phyloP scores from a whole-genome alignment of 2,797 vertebrate genomes.

The Sphenodon punctatus region DNA sequence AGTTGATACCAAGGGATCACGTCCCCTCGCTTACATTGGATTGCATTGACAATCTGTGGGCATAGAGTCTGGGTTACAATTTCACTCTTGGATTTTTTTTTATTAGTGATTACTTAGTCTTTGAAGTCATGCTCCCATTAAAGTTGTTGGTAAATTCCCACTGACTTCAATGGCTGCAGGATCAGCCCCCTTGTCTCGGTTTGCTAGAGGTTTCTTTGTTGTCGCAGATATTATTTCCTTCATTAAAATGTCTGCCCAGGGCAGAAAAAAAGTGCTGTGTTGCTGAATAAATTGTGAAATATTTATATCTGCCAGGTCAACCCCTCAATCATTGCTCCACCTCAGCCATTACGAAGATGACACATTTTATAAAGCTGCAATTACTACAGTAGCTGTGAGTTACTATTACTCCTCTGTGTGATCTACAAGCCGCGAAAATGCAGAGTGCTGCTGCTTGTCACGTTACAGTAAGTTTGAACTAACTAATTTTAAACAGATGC shows the following conservation, averaged over 20 bases:
- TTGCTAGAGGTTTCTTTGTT: constrained; percentile 60
- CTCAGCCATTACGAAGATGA: constrained; percentile 64
- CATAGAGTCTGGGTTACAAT: constrained; percentile 5
- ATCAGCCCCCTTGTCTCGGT: constrained; percentile 20
- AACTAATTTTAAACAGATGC: constrained; percentile 5
- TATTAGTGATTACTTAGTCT: background rate
- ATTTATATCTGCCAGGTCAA: constrained; percentile 63
- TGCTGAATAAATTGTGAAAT: constrained; percentile 66
- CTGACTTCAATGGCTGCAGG: constrained; percentile 17
- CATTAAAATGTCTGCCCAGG: constrained; percentile 70
- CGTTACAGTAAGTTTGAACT: constrained; percentile 49
- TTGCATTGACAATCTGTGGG: background rate
- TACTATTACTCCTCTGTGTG: constrained; percentile 36
- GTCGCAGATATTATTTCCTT: constrained; percentile 54
- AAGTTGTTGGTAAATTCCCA: constrained; percentile 32
- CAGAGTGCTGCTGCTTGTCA: constrained; percentile 45
- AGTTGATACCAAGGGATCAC: too few species aligned
- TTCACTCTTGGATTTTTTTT: background rate
- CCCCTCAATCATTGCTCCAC: constrained; percentile 65
- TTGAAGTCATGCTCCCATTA: constrained; percentile 43
- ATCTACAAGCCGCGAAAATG: constrained; percentile 26
- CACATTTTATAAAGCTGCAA: constrained; percentile 60
- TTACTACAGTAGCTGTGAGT: background rate
- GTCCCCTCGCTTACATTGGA: background rate
- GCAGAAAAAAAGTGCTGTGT: constrained; percentile 35